Conservation (phyloP, 2,888 invertebrate genomes). For the Coremacera marginata region DNA sequence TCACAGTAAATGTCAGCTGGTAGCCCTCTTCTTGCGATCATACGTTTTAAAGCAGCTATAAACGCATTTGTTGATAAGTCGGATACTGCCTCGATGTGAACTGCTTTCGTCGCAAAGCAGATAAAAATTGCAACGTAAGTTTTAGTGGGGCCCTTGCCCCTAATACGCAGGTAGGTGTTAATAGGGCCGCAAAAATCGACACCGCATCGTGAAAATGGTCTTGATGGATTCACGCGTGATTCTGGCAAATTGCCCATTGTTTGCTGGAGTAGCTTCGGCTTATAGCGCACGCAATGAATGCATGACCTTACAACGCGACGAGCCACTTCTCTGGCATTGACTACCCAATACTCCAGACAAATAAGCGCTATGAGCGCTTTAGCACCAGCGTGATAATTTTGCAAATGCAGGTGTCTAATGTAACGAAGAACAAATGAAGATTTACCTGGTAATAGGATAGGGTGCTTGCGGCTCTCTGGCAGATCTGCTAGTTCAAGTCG, state of each 20-base stretch:
- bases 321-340: constrained; percentile 22
- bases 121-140: constrained; percentile 14
- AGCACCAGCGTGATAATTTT: constrained; percentile 43
- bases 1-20: constrained; percentile 4
- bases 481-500: no score
- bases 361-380: constrained; percentile 41
- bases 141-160: constrained; percentile 34
- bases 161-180: constrained; percentile 36
- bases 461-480: no score
- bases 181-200: constrained; percentile 41
- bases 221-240: constrained; percentile 31
- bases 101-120: constrained; percentile 31
- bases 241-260: constrained; percentile 26
- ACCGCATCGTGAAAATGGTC: constrained; percentile 38
- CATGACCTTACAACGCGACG: constrained; percentile 8
- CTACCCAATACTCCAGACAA: constrained; percentile 37
- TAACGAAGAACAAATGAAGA: constrained; percentile 34
- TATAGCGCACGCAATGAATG: neutral
- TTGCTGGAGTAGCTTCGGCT: neutral
- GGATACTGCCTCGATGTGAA: constrained; percentile 43
- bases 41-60: constrained; percentile 36
- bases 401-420: constrained; percentile 30
- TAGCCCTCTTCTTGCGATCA: constrained; percentile 5
- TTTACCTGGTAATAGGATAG: constrained; percentile 23
- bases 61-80: constrained; percentile 40